Percentiles rank a stretch among this genome's conserved stretches.
phyloP scores from a whole-genome alignment of 2,113 vertebrate genomes.

The Indri indri region DNA sequence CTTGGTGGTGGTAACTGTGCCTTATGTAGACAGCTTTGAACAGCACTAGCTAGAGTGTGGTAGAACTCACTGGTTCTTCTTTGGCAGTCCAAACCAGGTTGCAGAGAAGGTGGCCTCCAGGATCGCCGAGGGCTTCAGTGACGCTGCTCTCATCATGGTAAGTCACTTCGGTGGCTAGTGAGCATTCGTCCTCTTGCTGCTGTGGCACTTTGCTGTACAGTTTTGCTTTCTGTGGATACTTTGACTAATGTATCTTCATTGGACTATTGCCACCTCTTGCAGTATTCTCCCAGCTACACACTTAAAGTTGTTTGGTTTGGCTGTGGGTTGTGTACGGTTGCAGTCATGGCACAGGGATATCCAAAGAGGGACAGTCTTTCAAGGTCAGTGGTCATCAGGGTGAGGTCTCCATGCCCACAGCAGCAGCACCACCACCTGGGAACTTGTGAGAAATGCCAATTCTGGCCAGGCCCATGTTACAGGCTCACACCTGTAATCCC shows the following conservation, averaged over 20 bases:
- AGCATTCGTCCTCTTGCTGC: neutral
- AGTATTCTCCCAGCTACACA: neutral
- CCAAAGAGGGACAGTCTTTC: accelerated
- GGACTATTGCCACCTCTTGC: neutral
- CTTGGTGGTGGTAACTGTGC: neutral
- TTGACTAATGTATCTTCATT: neutral
- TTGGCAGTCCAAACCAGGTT: conserved; percentile 93
- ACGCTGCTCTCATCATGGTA: conserved; percentile 96
- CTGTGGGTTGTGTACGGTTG: accelerated
- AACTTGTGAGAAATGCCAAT: neutral
- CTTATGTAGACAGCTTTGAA: neutral
- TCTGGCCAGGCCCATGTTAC: too few species aligned
- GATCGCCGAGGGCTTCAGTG: conserved; percentile 94
- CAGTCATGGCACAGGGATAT: accelerated
- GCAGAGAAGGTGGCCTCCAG: conserved; percentile 96
- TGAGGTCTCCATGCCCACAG: neutral
- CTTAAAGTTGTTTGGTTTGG: too few species aligned
- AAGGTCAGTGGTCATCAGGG: neutral
- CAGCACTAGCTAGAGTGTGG: accelerated
- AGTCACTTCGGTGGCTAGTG: conserved; percentile 57
- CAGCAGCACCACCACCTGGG: too few species aligned
- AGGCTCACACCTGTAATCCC: too few species aligned
- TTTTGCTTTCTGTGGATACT: neutral
- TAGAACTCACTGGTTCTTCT: conserved; percentile 42
- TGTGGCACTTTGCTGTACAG: accelerated